Percentiles rank a stretch among this genome's conserved stretches.
phyloP scores from a whole-genome alignment of 1,140 invertebrate species.

The Bombyx mori region DNA sequence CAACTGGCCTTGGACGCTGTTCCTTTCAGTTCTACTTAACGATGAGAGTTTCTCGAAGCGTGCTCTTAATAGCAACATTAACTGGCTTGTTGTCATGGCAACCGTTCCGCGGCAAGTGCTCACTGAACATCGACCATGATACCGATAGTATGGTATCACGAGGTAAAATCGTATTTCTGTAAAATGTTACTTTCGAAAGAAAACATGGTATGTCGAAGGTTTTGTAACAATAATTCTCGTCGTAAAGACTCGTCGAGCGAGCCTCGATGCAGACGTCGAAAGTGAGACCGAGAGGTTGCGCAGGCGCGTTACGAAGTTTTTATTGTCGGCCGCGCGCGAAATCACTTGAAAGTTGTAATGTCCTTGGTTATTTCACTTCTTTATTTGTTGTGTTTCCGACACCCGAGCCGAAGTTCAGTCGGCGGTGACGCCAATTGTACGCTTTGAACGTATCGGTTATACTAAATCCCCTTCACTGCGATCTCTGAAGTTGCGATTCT shows the following conservation, averaged over 20 bases:
- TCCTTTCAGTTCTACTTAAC: constrained; percentile 67
- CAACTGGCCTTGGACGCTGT: constrained; percentile 57
- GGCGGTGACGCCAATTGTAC: constrained; percentile 47
- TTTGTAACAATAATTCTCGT: constrained; percentile 56
- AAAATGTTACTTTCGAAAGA: constrained; percentile 45
- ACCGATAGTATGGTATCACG: too few relatives aligned
- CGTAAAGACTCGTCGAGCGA: constrained; percentile 30
- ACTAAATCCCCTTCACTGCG: constrained; percentile 45
- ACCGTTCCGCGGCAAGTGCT: not conserved
- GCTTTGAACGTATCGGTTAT: constrained; percentile 35
- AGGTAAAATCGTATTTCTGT: constrained; percentile 27
- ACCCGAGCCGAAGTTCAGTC: constrained; percentile 55
- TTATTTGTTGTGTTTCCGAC: constrained; percentile 64
- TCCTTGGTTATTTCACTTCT: constrained; percentile 70
- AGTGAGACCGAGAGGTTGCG: constrained; percentile 67
- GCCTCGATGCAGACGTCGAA: constrained; percentile 53
- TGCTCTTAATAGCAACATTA: constrained; percentile 46
- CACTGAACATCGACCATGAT: too few relatives aligned
- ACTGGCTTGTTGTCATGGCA: constrained; percentile 1
- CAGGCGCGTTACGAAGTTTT: constrained; percentile 67
- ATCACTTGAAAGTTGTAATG: constrained; percentile 70
- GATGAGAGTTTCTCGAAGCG: constrained; percentile 63
- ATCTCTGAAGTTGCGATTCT: constrained; percentile 30
- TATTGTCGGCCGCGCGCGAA: constrained; percentile 68
- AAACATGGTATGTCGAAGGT: constrained; percentile 53